Conservation (phyloP, 2,797 vertebrate species). For the Squalus acanthias region DNA sequence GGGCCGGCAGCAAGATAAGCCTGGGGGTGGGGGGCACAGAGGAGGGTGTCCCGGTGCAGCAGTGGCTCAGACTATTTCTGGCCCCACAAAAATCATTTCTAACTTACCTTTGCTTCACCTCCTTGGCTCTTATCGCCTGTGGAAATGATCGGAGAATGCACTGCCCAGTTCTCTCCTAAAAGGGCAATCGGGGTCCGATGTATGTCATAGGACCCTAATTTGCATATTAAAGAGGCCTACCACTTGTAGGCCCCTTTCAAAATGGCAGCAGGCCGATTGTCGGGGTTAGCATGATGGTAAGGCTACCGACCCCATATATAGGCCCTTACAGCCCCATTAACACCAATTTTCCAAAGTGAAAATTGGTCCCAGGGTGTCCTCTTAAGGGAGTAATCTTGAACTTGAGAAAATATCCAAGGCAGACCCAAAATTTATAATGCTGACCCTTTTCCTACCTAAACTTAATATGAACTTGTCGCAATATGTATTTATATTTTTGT, state of each 20-base stretch:
- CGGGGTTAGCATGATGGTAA: background rate
- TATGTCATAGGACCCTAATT: background rate
- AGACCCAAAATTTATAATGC: background rate
- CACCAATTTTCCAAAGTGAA: background rate
- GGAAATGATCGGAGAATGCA: background rate
- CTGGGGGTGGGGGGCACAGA: too few species aligned
- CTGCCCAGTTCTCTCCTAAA: background rate
- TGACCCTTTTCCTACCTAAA: background rate
- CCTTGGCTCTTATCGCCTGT: background rate
- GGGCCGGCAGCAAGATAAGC: background rate
- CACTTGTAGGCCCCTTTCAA: background rate
- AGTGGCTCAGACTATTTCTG: background rate
- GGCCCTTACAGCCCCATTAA: background rate
- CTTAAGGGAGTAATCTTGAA: background rate
- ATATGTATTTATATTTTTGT: too few species aligned
- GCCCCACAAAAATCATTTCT: background rate
- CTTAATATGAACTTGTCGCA: background rate
- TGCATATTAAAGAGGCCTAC: background rate
- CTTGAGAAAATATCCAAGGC: background rate
- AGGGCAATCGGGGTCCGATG: background rate
- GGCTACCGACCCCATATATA: background rate
- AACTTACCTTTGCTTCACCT: background rate
- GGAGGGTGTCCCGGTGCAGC: too few species aligned
- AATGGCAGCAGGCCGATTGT: background rate
- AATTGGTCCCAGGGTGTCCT: background rate